Evolutionary conservation across 2,797 vertebrate species (phyloP).

Genomic region (Argyrosomus regius): DNA sequence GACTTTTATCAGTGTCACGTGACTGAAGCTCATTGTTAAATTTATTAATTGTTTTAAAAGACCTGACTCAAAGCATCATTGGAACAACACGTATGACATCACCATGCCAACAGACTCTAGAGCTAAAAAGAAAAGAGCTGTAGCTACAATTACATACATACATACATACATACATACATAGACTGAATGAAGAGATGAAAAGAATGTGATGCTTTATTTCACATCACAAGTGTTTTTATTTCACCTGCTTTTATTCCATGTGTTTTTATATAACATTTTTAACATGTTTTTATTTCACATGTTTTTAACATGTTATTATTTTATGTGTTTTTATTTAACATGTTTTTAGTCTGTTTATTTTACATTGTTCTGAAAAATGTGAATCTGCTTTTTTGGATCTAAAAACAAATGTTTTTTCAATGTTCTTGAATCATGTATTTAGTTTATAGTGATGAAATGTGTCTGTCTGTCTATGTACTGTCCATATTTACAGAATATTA

Average conservation of each 20-base stretch:
- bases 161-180: too few species aligned
- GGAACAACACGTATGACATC: neutral
- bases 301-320: too few species aligned
- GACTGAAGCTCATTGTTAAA: neutral
- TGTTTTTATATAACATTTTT: too few species aligned
- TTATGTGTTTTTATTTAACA: too few species aligned
- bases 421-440: neutral
- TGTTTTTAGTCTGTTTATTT: too few species aligned
- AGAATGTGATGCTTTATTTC: too few species aligned
- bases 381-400: neutral
- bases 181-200: too few species aligned
- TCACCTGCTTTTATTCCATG: too few species aligned
- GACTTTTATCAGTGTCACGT: neutral
- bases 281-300: too few species aligned
- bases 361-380: neutral
- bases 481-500: neutral
- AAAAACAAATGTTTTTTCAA: neutral
- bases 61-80: neutral
- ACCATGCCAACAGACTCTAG: neutral
- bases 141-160: too few species aligned
- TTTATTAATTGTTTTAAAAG: neutral
- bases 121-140: neutral
- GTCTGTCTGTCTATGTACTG: neutral
- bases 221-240: too few species aligned
- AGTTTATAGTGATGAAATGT: neutral